Conservation (phyloP, 2,888 invertebrate species). For the Holacanthella duospinosa region DNA sequence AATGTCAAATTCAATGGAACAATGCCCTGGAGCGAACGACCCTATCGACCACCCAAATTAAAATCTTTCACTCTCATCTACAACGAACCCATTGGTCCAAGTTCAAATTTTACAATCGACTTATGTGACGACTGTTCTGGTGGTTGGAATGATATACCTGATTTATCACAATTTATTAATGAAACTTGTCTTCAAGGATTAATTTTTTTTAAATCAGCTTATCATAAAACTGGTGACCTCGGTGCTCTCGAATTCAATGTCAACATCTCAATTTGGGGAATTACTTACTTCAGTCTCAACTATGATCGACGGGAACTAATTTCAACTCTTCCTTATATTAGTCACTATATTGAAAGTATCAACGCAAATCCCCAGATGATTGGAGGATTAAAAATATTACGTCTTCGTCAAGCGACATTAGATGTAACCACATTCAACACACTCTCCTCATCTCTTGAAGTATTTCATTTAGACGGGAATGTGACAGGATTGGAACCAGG, state of each 20-base stretch:
- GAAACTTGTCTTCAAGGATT: not conserved
- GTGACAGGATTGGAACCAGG: not conserved
- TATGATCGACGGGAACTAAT: not conserved
- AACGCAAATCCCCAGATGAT: not conserved
- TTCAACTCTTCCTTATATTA: not conserved
- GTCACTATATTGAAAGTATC: not conserved
- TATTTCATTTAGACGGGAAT: not conserved
- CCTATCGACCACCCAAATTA: not conserved
- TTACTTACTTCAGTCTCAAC: not conserved
- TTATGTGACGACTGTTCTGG: not conserved
- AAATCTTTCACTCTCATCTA: not conserved
- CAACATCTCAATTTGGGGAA: not conserved
- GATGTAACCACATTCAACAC: not conserved
- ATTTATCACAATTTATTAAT: not conserved
- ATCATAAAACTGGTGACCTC: not conserved
- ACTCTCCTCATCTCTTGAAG: not conserved
- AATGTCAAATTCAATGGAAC: not conserved
- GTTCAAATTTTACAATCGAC: not conserved
- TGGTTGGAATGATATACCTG: not conserved
- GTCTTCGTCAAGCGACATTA: not conserved
- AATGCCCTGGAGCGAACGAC: not conserved
- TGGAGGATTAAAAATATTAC: not conserved
- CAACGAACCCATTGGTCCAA: not conserved
- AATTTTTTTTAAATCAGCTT: not conserved
- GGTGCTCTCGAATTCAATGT: not conserved